These are phyloP conservation scores for Sebastes diaconus DNA, from an alignment of 2,797 vertebrate genomes.

Conservation along the genomic window DNA sequence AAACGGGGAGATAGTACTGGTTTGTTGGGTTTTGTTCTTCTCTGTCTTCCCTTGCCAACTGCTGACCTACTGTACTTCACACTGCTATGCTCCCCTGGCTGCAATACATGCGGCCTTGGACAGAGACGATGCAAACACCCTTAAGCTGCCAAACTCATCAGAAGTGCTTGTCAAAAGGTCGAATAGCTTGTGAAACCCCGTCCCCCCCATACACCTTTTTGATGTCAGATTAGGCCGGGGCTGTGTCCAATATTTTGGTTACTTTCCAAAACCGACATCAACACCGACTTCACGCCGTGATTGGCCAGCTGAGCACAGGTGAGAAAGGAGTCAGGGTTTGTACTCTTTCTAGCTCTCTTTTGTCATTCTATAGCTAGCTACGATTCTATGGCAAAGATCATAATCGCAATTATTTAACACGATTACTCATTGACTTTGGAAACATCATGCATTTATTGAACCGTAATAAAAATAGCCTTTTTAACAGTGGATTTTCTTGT, in stretches of 20 bases:
- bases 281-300: not conserved
- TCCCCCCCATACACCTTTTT: not conserved
- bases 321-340: not conserved
- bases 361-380: not conserved
- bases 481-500: not conserved
- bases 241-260: not conserved
- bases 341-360: not conserved
- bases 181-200: not conserved
- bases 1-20: not conserved
- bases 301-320: not conserved
- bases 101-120: constrained; percentile 15
- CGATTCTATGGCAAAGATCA: not conserved
- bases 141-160: constrained; percentile 5
- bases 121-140: constrained; percentile 6
- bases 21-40: constrained; percentile 23
- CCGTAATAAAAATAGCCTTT: too few species aligned
- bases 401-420: not conserved
- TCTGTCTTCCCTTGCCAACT: constrained; percentile 46
- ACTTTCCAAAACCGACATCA: not conserved
- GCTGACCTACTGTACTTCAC: constrained; percentile 49
- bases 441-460: not conserved
- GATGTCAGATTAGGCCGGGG: not conserved
- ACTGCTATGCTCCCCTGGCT: constrained; percentile 36
- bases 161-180: not conserved
- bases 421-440: not conserved